Percentiles rank a stretch among this genome's conserved stretches.
Evolutionary conservation across 1,140 invertebrate genomes (phyloP).

Genomic region (Portunus trituberculatus): DNA sequence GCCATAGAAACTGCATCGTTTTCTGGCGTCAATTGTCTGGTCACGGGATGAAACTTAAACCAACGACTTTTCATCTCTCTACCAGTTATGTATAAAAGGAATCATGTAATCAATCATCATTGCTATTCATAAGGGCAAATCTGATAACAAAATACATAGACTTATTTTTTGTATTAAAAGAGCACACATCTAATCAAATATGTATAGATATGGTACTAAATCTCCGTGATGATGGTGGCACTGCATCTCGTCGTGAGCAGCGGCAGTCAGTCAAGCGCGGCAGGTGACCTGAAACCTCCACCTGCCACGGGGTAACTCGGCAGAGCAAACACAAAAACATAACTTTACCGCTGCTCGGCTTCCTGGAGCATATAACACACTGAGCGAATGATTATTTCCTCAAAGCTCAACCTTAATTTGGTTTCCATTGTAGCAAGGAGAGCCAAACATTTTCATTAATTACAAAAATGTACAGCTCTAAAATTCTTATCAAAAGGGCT

Average conservation of each 20-base stretch:
- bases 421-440: conserved; percentile 21
- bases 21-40: not conserved
- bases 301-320: not conserved
- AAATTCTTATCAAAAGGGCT: conserved; percentile 1
- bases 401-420: conserved; percentile 13
- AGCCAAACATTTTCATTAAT: conserved; percentile 5
- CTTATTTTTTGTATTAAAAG: no score
- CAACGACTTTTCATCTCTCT: no score
- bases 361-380: conserved; percentile 8
- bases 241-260: no score
- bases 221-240: no score
- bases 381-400: conserved; percentile 22
- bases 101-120: no score
- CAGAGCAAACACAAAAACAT: conserved; percentile 14
- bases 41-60: not conserved
- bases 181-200: no score
- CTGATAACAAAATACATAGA: no score
- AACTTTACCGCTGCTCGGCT: not conserved
- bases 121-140: no score
- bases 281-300: not conserved
- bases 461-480: not conserved
- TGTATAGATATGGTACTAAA: no score
- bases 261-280: not conserved
- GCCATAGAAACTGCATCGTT: not conserved
- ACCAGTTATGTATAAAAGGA: no score